These are phyloP conservation scores for Latheticus oryzae DNA, from an alignment of 2,888 invertebrate species.

Conservation along the genomic window DNA sequence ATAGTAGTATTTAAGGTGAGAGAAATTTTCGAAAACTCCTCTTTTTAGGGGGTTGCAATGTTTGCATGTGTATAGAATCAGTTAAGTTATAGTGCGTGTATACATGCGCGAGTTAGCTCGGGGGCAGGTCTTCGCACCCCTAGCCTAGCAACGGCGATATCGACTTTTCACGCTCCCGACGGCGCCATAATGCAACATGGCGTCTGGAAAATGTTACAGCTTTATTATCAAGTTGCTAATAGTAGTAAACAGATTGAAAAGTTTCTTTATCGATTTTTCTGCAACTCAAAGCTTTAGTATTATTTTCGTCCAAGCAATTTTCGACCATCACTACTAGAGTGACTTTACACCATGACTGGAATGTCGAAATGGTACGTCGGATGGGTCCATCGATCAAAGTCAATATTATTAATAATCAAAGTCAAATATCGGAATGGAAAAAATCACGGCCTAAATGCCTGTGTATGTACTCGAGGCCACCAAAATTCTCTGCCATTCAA, in stretches of 20 bases:
- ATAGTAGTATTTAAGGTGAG: constrained; percentile 20
- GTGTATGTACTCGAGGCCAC: constrained; percentile 33
- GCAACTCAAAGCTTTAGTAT: constrained; percentile 37
- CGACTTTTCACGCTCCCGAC: constrained; percentile 57
- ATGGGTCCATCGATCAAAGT: constrained; percentile 64
- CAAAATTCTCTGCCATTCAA: constrained; percentile 54
- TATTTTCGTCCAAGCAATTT: constrained; percentile 47
- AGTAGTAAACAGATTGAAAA: neutral
- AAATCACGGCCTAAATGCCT: constrained; percentile 37
- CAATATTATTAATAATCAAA: constrained; percentile 66
- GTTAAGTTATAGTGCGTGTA: constrained; percentile 49
- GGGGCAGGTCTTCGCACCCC: constrained; percentile 54
- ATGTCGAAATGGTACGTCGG: constrained; percentile 56
- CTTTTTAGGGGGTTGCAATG: constrained; percentile 24
- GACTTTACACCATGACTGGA: constrained; percentile 52
- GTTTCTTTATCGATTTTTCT: neutral
- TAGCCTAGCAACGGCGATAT: constrained; percentile 58
- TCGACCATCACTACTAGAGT: constrained; percentile 51
- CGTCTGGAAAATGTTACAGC: constrained; percentile 44
- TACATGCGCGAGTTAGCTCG: constrained; percentile 55
- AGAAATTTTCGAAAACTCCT: constrained; percentile 26
- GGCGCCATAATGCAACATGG: constrained; percentile 54
- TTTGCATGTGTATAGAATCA: constrained; percentile 46
- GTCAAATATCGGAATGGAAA: constrained; percentile 55
- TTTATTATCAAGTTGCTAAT: constrained; percentile 26